Percentiles rank a stretch among this genome's conserved stretches.
phyloP scores from a whole-genome alignment of 2,797 vertebrate genomes.

The Heteromormyrus szaboi region DNA sequence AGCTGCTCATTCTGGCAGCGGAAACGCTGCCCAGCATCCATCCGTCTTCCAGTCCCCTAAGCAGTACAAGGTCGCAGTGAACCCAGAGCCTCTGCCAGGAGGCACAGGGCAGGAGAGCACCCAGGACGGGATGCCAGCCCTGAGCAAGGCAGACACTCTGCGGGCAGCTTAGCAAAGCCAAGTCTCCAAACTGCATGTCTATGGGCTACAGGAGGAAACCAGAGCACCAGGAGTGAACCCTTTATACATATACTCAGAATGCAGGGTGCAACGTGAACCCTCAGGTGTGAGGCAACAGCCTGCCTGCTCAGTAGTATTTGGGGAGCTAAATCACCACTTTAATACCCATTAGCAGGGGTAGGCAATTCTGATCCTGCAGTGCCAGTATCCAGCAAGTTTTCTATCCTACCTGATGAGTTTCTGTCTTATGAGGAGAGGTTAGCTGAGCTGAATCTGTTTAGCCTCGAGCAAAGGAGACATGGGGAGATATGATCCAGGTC shows the following conservation, averaged over 20 bases:
- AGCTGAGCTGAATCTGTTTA: background rate
- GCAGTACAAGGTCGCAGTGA: background rate
- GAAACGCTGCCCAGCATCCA: background rate
- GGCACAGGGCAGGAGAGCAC: background rate
- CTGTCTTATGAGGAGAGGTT: no score
- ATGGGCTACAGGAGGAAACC: background rate
- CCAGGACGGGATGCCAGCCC: background rate
- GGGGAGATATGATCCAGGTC: background rate
- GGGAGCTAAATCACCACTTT: background rate
- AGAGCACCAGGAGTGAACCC: background rate
- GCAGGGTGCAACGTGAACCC: background rate
- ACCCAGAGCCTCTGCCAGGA: background rate
- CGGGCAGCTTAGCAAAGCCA: background rate
- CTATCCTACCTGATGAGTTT: background rate
- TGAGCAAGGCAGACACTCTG: background rate
- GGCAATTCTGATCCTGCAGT: background rate
- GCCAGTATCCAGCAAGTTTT: background rate
- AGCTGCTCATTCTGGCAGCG: background rate
- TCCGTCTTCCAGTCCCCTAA: background rate
- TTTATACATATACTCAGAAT: background rate
- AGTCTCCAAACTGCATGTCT: background rate
- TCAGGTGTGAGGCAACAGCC: background rate
- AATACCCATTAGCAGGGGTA: background rate
- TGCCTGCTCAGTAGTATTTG: background rate
- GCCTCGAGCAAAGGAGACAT: background rate